These are phyloP conservation scores for Psix sp. DNA, from an alignment of 1,140 invertebrate species.

Conservation along the genomic window DNA sequence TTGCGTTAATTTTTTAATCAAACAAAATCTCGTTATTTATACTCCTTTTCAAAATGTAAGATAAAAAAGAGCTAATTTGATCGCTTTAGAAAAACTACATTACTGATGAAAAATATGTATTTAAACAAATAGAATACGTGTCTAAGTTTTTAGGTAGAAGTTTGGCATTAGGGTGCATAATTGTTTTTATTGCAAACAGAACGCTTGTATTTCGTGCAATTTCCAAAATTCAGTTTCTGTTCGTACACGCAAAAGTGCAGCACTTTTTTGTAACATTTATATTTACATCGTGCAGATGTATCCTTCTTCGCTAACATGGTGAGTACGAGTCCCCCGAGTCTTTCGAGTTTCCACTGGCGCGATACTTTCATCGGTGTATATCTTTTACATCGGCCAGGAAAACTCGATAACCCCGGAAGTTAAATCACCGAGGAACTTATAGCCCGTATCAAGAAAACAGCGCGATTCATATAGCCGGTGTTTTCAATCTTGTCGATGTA, in stretches of 20 bases:
- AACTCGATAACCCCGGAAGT: conserved; percentile 62
- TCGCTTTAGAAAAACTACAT: too few relatives aligned
- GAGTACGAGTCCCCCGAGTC: conserved; percentile 48
- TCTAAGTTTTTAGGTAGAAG: too few relatives aligned
- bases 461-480: conserved; percentile 46
- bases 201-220: conserved; percentile 13
- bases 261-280: conserved; percentile 39
- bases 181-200: too few relatives aligned
- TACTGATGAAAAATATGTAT: too few relatives aligned
- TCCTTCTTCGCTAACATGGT: conserved; percentile 45
- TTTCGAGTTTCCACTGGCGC: conserved; percentile 45
- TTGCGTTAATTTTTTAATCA: too few relatives aligned
- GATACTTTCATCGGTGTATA: conserved; percentile 59
- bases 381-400: conserved; percentile 63
- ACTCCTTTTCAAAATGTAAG: too few relatives aligned
- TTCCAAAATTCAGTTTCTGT: conserved; percentile 27
- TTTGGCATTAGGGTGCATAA: too few relatives aligned
- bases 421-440: conserved; percentile 59
- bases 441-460: conserved; percentile 56
- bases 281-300: conserved; percentile 39
- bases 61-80: too few relatives aligned
- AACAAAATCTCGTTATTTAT: too few relatives aligned
- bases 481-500: conserved; percentile 44
- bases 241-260: conserved; percentile 27
- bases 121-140: too few relatives aligned